Evolutionary conservation across 2,797 vertebrate genomes (phyloP), one percentile per base, ranked within the genome.

Genomic region (Muraenolepis orangiensis): DNA sequence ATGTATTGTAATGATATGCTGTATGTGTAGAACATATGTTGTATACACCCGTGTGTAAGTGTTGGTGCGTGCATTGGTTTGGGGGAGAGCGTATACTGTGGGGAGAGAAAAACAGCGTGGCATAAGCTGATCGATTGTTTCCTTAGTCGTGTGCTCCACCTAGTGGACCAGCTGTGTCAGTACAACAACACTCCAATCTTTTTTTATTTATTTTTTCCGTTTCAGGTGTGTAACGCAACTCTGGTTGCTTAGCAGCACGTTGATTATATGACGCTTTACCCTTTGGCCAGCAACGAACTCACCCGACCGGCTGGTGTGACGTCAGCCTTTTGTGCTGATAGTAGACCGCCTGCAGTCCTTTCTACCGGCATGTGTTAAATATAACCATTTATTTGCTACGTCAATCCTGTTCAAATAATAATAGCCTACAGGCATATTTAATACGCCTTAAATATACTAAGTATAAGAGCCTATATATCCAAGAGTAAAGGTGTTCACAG

Each of bases 71-170:
- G n/a, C n/a, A n/a, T n/a, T n/a, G n/a, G n/a, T n/a, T n/a, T n/a
- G n/a, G n/a, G n/a, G n/a, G n/a, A n/a, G n/a, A n/a, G n/a, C n/a
- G n/a, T n/a, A n/a, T n/a, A n/a, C n/a, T n/a, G n/a, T n/a, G n/a
- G n/a, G n/a, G n/a, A n/a, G n/a, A n/a, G n/a, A n/a, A 30, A 18
- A 18, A 30, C 16, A 14, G 16, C 66, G 16, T 68, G 66, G 32
- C 8, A 66, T 8, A 3, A 28, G 16, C 11, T 16, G 6, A 32
- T 29, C 3, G 14, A 26, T 28, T 57, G 14, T 71, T 88, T 72
- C 72, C 28, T 81, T 84, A 77, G 81, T 84, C 79, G 91, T 74
- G 88, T 81, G 79, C 89, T 36, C 91, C 90, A 38, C 69, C 91
- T 93, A 81, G 86, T 86, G 92, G 86, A 78, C 5, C 12, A 31